Evolutionary conservation across 2,797 vertebrate genomes (phyloP).

Genomic region (Champsocephalus esox): DNA sequence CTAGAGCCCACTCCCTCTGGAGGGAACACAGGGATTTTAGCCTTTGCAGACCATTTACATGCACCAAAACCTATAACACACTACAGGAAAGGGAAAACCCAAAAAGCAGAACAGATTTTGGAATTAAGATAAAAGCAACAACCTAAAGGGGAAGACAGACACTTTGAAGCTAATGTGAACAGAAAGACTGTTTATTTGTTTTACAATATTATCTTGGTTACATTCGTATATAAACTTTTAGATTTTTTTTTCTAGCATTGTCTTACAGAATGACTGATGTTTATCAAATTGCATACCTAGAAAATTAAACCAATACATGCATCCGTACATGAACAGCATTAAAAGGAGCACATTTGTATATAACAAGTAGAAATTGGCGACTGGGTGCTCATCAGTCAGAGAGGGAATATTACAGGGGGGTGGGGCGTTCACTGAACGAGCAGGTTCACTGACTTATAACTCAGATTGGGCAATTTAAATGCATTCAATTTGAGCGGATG

Average conservation of each 20-base stretch:
- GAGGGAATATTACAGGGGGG: constrained; percentile 30
- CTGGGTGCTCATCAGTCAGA: constrained; percentile 34
- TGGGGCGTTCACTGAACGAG: constrained; percentile 13
- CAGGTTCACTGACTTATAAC: constrained; percentile 12
- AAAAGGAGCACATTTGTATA: constrained; percentile 66
- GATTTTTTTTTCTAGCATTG: constrained; percentile 65
- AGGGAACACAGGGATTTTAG: too few relatives aligned
- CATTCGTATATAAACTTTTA: constrained; percentile 84
- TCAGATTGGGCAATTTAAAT: constrained; percentile 24
- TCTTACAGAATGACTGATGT: constrained; percentile 77
- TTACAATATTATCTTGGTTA: constrained; percentile 85
- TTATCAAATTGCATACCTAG: constrained; percentile 80
- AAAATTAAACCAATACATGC: constrained; percentile 76
- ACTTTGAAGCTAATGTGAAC: constrained; percentile 56
- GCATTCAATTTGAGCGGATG: constrained; percentile 27
- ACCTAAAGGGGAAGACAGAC: neutral
- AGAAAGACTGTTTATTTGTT: constrained; percentile 82
- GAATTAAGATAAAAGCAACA: neutral
- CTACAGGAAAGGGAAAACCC: too few relatives aligned
- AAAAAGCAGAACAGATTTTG: too few relatives aligned
- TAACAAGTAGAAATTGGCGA: constrained; percentile 64
- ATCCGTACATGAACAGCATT: constrained; percentile 75
- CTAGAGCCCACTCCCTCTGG: too few relatives aligned
- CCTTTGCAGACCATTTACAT: too few relatives aligned
- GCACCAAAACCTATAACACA: too few relatives aligned